These are phyloP conservation scores for Corydoras maculifer DNA, from an alignment of 2,113 vertebrate species.

Conservation along the genomic window DNA sequence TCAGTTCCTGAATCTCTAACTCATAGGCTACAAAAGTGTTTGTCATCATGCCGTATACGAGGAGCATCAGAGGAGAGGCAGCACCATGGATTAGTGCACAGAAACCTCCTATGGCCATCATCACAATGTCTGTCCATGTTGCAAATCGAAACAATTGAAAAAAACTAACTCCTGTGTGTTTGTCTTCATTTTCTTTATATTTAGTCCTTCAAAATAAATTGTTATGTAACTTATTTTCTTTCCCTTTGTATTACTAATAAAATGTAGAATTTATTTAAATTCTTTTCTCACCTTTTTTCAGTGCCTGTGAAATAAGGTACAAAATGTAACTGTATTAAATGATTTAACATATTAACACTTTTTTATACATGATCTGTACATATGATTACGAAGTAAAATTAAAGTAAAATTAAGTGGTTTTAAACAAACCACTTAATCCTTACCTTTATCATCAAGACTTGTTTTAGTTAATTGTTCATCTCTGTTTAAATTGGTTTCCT, in stretches of 20 bases:
- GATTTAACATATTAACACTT: no score
- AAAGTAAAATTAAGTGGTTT: not conserved
- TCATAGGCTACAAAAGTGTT: constrained; percentile 68
- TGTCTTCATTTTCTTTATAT: constrained; percentile 51
- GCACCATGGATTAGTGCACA: constrained; percentile 64
- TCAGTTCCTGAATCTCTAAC: constrained; percentile 53
- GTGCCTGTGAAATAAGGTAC: no score
- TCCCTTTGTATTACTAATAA: no score
- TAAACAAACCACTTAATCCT: not conserved
- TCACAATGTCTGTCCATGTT: constrained; percentile 52
- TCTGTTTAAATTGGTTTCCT: not conserved
- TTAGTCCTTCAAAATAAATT: constrained; percentile 27
- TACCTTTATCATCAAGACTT: constrained; percentile 26
- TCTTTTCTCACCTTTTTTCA: no score
- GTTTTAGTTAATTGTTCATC: not conserved
- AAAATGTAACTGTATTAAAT: no score
- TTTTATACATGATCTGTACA: no score
- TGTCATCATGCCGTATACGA: constrained; percentile 66
- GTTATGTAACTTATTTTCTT: not conserved
- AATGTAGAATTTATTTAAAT: no score
- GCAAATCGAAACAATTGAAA: constrained; percentile 70
- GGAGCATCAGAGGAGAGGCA: constrained; percentile 62
- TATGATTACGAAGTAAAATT: not conserved
- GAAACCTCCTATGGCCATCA: constrained; percentile 65
- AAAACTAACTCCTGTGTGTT: constrained; percentile 57